Evolutionary conservation across 2,113 vertebrate species (phyloP), one percentile per base, ranked within the genome.

Genomic region (Anguilla japonica): DNA sequence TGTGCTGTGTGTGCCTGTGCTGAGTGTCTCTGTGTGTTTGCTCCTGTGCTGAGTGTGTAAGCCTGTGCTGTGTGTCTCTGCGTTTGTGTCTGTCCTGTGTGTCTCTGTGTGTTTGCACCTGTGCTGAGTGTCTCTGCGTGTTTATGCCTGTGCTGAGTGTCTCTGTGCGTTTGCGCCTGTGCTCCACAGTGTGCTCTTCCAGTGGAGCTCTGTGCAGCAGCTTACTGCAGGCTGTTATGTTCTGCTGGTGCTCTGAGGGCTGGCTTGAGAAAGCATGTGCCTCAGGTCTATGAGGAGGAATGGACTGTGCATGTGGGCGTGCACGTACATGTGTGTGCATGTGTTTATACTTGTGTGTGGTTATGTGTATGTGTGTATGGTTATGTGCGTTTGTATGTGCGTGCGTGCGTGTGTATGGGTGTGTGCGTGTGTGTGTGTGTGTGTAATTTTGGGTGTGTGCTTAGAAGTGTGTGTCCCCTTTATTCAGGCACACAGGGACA

Each of bases 401-500:
- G 75, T 87, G 14, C n/a, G 50, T 83, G 82, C 29, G 34, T 60
- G 67, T 75, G n/a, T n/a, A n/a, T 88, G 89, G 90, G 88, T 79
- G 87, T 87, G 87, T 91, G 91, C 94, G 9, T 50, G 88, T 92
- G 89, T 90, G 91, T 87, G n/a, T n/a, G 71, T 75, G n/a, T 75
- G 71, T 34, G n/a, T 56, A 13, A 75, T 41, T 90, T 18, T 88
- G 89, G 90, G 88, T 79, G 87, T 87, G 87, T 91, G 91, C 94
- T 94, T 94, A 93, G 92, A 43, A 43, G 9, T 50, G 88, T 92
- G 89, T 90, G 91, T 87, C 88, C 90, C 82, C 83, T 92, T 93
- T 90, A 94, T 93, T 93, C 93, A 94, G 91, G 85, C 94, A 89
- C 88, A 90, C 89, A 88, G 91, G 88, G 91, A 93, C 93, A 91